Conservation (phyloP, 2,113 vertebrate species). For the Vireo altiloquus region DNA sequence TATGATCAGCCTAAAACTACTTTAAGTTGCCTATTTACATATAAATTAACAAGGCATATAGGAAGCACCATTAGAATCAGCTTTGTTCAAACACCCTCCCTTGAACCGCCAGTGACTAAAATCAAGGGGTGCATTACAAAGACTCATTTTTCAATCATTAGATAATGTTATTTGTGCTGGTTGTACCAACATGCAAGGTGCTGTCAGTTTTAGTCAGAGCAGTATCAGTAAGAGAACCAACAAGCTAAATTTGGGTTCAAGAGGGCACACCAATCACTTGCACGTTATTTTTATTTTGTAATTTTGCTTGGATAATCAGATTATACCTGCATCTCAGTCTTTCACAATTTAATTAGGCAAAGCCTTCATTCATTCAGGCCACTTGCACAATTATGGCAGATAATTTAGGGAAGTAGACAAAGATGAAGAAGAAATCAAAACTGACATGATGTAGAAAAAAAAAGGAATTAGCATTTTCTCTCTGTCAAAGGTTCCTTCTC, state of each 20-base stretch:
- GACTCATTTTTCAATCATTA: background rate
- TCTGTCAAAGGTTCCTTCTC: background rate
- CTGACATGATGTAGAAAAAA: background rate
- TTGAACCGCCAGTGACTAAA: background rate
- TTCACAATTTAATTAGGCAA: conserved; percentile 12
- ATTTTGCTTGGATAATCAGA: background rate
- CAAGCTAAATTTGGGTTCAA: background rate
- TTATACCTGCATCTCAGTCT: background rate
- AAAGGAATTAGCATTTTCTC: background rate
- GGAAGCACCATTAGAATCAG: background rate
- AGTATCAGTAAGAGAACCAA: background rate
- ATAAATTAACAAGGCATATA: background rate
- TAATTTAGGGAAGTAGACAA: background rate
- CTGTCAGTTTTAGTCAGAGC: background rate
- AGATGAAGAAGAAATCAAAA: conserved; percentile 34
- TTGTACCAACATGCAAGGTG: background rate
- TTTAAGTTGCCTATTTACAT: background rate
- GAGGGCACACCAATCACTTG: background rate
- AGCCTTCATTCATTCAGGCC: background rate
- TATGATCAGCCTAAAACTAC: background rate
- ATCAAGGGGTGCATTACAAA: background rate
- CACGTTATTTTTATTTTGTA: background rate
- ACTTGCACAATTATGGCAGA: conserved; percentile 1
- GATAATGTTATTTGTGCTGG: background rate
- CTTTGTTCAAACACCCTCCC: background rate